A percentile compares a stretch with the other conserved stretches of the same genome.
Conservation (phyloP, 2,888 invertebrate species). For the Pherbina coryleti region DNA sequence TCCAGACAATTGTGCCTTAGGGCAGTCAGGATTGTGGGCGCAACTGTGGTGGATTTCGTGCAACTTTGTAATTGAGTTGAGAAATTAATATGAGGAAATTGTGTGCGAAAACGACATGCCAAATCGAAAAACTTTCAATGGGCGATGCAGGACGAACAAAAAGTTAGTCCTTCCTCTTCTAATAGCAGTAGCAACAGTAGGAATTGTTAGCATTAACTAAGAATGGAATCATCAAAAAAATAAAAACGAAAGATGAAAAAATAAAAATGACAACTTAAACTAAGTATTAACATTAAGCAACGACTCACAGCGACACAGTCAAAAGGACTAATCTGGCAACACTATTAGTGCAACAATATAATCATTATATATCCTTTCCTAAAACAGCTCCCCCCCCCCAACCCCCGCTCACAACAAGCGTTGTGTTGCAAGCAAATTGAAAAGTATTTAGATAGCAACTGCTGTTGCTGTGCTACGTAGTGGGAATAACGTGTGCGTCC, state of each 20-base stretch:
- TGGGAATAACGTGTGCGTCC: background rate
- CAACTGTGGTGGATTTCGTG: constrained; percentile 12
- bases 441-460: constrained; percentile 44
- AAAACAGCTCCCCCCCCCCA: background rate
- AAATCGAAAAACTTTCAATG: constrained; percentile 30
- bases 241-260: background rate
- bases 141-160: background rate
- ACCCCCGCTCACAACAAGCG: background rate
- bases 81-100: constrained; percentile 35
- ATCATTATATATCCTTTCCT: background rate
- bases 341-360: background rate
- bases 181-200: background rate
- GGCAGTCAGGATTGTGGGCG: background rate
- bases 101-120: constrained; percentile 29
- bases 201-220: background rate
- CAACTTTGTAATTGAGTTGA: constrained; percentile 24
- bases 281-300: background rate
- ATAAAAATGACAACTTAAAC: background rate
- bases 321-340: constrained; percentile 3
- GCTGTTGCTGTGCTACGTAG: background rate
- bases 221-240: background rate
- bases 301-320: background rate
- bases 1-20: constrained; percentile 7
- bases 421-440: constrained; percentile 41
- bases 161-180: constrained; percentile 28